Percentiles rank a stretch among this genome's conserved stretches.
Conservation (phyloP, 2,888 invertebrate species). For the Blastobasis adustella region DNA sequence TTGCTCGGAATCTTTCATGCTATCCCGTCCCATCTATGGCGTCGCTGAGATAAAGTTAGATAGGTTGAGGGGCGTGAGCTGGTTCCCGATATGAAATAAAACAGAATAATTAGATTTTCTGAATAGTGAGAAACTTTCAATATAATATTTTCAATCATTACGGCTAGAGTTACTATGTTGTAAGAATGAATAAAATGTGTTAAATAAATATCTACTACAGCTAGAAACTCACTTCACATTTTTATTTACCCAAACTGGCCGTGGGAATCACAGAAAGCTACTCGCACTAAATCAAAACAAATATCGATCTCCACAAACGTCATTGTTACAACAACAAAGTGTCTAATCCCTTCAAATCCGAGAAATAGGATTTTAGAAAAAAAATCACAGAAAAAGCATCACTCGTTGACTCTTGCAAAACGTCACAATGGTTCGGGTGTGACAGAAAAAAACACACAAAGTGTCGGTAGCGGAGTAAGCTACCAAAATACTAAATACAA, state of each 20-base stretch:
- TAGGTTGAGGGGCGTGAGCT: too few species aligned
- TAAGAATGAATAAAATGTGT: too few species aligned
- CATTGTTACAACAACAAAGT: conserved; percentile 73
- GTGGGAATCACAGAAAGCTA: conserved; percentile 43
- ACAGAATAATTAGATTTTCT: too few species aligned
- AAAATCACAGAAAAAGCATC: conserved; percentile 39
- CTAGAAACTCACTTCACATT: not conserved
- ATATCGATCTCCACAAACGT: conserved; percentile 58
- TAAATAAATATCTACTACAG: too few species aligned
- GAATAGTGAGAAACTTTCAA: too few species aligned
- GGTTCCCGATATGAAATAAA: too few species aligned
- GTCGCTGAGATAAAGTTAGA: not conserved
- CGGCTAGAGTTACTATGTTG: too few species aligned
- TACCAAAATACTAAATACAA: conserved; percentile 62
- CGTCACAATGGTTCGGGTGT: conserved; percentile 45
- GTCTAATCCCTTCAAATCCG: conserved; percentile 72
- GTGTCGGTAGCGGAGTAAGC: conserved; percentile 55
- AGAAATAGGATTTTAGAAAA: conserved; percentile 65
- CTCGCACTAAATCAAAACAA: conserved; percentile 60
- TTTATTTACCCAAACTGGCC: conserved; percentile 17
- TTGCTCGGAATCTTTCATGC: conserved; percentile 31
- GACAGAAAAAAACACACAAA: conserved; percentile 37
- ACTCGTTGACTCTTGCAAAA: conserved; percentile 68
- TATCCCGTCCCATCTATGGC: not conserved
- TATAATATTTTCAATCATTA: too few species aligned